Evolutionary conservation across 2,113 vertebrate species (phyloP).

Genomic region (Zootoca vivipara): DNA sequence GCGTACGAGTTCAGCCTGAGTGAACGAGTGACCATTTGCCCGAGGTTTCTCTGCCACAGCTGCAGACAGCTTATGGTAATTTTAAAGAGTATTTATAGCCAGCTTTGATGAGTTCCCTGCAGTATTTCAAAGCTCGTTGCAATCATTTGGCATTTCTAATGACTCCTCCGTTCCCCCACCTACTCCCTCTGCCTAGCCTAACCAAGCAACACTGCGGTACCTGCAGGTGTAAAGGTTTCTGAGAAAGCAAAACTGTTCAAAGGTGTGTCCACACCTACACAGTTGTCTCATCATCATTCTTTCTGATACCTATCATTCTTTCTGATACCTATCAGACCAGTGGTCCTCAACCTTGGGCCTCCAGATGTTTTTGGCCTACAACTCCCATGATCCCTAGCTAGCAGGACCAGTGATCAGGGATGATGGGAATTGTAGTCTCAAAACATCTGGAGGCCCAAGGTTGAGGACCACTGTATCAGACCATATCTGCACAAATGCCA

Average conservation of each 20-base stretch:
- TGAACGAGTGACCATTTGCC: conserved; percentile 48
- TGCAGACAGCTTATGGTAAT: conserved; percentile 44
- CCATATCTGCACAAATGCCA: too few species aligned
- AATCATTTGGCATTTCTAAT: conserved; percentile 54
- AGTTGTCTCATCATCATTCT: too few species aligned
- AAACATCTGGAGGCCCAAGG: too few species aligned
- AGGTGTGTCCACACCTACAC: not conserved
- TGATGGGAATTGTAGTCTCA: too few species aligned
- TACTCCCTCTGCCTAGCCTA: not conserved
- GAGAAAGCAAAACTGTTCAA: not conserved
- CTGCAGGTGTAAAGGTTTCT: not conserved
- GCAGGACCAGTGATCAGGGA: too few species aligned
- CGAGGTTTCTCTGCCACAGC: conserved; percentile 12
- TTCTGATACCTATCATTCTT: too few species aligned
- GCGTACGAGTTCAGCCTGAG: not conserved
- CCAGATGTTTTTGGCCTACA: too few species aligned
- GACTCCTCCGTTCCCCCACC: conserved; percentile 26
- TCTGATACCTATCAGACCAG: too few species aligned
- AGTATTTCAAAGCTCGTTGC: conserved; percentile 61
- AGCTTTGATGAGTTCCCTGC: conserved; percentile 50
- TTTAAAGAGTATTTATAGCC: conserved; percentile 60
- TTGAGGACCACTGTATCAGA: too few species aligned
- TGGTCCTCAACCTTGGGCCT: too few species aligned
- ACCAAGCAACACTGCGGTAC: fast-evolving
- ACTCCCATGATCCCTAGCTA: too few species aligned